Conservation (phyloP, 2,888 invertebrate species). For the Eupithecia insigniata region DNA sequence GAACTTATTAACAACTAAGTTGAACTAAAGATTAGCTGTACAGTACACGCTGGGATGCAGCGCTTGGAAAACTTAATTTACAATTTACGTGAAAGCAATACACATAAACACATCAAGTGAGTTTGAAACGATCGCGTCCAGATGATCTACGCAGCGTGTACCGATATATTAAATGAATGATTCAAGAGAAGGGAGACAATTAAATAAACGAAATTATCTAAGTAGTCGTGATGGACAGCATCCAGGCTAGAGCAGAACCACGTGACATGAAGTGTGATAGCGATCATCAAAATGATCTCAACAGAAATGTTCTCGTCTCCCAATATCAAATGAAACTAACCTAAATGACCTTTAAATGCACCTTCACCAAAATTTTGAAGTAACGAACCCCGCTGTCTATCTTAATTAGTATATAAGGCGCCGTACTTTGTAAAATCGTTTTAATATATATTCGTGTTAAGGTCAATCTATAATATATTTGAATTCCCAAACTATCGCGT, state of each 20-base stretch:
- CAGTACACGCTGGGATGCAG: background rate
- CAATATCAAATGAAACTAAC: constrained; percentile 19
- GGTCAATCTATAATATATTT: constrained; percentile 41
- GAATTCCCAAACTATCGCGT: constrained; percentile 42
- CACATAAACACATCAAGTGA: constrained; percentile 15
- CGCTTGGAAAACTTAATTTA: constrained; percentile 13
- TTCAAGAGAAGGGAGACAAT: background rate
- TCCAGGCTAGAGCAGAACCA: constrained; percentile 17
- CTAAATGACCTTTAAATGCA: constrained; percentile 67
- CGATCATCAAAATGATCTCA: constrained; percentile 15
- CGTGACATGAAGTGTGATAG: constrained; percentile 10
- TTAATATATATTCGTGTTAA: constrained; percentile 38
- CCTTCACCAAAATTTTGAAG: constrained; percentile 65
- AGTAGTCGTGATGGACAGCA: constrained; percentile 9
- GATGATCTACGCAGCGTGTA: constrained; percentile 9
- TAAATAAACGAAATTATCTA: background rate
- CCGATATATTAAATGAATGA: background rate
- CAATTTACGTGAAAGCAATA: constrained; percentile 19
- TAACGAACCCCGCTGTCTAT: constrained; percentile 30
- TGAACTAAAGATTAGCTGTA: constrained; percentile 53
- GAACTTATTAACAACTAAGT: constrained; percentile 63
- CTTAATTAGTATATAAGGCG: constrained; percentile 19
- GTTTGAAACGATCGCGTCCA: constrained; percentile 6
- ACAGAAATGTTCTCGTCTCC: constrained; percentile 29
- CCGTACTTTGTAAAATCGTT: constrained; percentile 35